These are phyloP conservation scores for Hedya salicella DNA, from an alignment of 2,888 invertebrate species.

Conservation along the genomic window DNA sequence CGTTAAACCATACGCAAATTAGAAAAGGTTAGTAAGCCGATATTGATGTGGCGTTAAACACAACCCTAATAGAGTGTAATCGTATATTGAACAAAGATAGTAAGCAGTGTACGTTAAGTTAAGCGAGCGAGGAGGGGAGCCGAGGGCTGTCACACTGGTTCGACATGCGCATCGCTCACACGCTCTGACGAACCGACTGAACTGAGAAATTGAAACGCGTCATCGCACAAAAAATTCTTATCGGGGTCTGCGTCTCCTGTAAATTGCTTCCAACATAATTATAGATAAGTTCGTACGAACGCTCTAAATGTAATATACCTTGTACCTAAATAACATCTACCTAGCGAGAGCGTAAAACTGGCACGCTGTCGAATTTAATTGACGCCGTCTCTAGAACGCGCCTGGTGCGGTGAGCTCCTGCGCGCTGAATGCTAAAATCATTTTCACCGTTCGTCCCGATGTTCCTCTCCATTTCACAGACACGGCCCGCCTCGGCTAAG, in stretches of 20 bases:
- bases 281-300: constrained; percentile 31
- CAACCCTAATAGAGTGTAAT: constrained; percentile 27
- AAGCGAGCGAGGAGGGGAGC: constrained; percentile 43
- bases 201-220: constrained; percentile 80
- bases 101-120: constrained; percentile 42
- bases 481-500: constrained; percentile 62
- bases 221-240: constrained; percentile 63
- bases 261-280: constrained; percentile 52
- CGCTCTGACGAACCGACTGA: constrained; percentile 77
- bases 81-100: constrained; percentile 35
- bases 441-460: constrained; percentile 58
- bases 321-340: constrained; percentile 56
- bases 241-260: constrained; percentile 46
- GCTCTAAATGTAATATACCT: constrained; percentile 50
- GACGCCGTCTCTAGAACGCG: constrained; percentile 50
- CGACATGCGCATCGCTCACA: constrained; percentile 76
- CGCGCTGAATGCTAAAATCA: constrained; percentile 63
- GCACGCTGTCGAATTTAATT: constrained; percentile 63
- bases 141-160: constrained; percentile 62
- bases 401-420: constrained; percentile 55
- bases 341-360: constrained; percentile 57
- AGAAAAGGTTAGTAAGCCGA: too few species aligned
- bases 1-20: too few species aligned
- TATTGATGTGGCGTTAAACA: constrained; percentile 2
- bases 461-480: constrained; percentile 71